phyloP scores from a whole-genome alignment of 2,797 vertebrate species.

The Acridotheres tristis region DNA sequence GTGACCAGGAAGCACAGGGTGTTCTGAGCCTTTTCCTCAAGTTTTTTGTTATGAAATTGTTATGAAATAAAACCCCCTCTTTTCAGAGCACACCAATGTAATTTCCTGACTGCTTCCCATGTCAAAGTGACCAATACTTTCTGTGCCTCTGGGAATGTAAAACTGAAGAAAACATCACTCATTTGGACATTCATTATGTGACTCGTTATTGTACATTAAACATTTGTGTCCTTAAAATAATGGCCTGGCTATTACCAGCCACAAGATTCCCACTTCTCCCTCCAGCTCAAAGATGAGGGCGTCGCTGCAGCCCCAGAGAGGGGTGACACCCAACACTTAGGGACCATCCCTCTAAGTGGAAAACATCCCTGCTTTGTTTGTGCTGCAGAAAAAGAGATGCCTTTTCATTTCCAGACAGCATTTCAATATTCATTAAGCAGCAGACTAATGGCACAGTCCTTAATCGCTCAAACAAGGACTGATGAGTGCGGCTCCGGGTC shows the following conservation, averaged over 20 bases:
- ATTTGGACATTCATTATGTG: conserved; percentile 39
- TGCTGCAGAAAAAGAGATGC: neutral
- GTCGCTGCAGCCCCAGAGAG: neutral
- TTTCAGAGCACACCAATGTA: neutral
- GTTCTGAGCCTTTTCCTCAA: conserved; percentile 21
- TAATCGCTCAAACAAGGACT: neutral
- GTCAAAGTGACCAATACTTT: conserved; percentile 60
- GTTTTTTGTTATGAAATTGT: conserved; percentile 7
- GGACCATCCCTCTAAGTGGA: neutral
- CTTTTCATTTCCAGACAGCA: neutral
- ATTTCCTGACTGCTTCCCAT: conserved; percentile 19
- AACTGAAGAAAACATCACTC: conserved; percentile 44
- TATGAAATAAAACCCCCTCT: conserved; percentile 19
- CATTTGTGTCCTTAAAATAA: conserved; percentile 60
- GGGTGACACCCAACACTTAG: conserved; percentile 23
- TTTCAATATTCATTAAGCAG: conserved; percentile 27
- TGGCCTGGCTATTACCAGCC: neutral
- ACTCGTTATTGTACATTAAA: conserved; percentile 55
- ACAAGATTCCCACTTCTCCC: conserved; percentile 22
- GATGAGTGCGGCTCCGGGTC: neutral
- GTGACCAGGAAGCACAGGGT: neutral
- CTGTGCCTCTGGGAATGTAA: conserved; percentile 28
- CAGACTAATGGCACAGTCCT: neutral
- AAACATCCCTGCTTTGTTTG: neutral
- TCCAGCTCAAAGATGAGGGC: conserved; percentile 17